Percentiles rank a stretch among this genome's conserved stretches.
phyloP scores from a whole-genome alignment of 2,113 vertebrate genomes.

The Microcebus lehilahytsara region DNA sequence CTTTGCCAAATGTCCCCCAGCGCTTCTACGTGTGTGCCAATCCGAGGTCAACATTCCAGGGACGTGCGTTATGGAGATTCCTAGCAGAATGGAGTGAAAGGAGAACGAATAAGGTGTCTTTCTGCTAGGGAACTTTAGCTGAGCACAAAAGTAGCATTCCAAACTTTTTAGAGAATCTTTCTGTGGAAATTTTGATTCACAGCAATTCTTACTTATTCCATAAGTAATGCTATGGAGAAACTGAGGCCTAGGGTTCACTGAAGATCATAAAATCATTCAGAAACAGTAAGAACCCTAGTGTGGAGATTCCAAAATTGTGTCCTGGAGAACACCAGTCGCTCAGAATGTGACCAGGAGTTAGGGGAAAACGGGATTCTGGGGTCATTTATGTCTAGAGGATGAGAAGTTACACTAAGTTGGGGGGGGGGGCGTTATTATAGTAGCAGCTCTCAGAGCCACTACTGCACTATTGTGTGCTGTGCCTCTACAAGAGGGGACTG shows the following conservation, averaged over 20 bases:
- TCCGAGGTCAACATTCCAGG: not conserved
- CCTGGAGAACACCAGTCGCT: not conserved
- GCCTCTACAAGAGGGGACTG: not conserved
- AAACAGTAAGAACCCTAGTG: not conserved
- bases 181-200: not conserved
- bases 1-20: not conserved
- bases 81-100: not conserved
- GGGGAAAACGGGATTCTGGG: not conserved
- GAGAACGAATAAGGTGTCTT: not conserved
- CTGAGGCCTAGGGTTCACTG: not conserved
- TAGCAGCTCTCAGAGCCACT: not conserved
- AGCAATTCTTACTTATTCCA: not conserved
- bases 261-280: not conserved
- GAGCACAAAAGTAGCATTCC: not conserved
- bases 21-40: not conserved
- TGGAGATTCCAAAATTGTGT: not conserved
- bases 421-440: not conserved
- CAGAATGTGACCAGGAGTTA: not conserved
- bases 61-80: not conserved
- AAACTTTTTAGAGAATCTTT: not conserved
- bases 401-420: not conserved
- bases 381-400: not conserved
- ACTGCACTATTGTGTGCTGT: fast-evolving
- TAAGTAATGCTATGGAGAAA: not conserved
- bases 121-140: not conserved